Percentiles rank a stretch among this genome's conserved stretches.
phyloP scores from a whole-genome alignment of 2,113 vertebrate genomes.

The Gymnobelideus leadbeateri region DNA sequence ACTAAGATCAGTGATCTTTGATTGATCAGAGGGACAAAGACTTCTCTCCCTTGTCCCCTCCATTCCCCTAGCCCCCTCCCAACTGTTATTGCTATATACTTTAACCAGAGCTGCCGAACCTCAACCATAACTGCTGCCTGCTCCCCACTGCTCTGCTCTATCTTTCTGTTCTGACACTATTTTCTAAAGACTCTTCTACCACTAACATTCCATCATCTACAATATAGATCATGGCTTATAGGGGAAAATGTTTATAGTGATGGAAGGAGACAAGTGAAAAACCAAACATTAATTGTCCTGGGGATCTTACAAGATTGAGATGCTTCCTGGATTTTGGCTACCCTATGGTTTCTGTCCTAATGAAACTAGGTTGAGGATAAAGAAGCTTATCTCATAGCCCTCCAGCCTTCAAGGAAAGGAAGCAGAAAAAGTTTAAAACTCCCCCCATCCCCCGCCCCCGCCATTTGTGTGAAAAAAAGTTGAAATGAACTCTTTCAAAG shows the following conservation, averaged over 20 bases:
- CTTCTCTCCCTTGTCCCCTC: background rate
- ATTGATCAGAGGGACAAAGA: background rate
- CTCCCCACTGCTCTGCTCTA: background rate
- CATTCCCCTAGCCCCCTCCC: background rate
- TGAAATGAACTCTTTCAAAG: constrained; percentile 35
- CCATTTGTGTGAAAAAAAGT: constrained; percentile 55
- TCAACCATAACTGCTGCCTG: background rate
- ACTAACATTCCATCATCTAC: background rate
- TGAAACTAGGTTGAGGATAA: constrained; percentile 29
- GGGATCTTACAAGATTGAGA: background rate
- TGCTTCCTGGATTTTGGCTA: background rate
- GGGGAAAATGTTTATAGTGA: background rate
- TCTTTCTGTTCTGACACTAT: background rate
- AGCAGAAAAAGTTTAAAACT: constrained; percentile 30
- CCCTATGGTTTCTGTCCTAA: constrained; percentile 18
- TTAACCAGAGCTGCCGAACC: background rate
- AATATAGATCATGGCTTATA: background rate
- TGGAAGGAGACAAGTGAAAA: constrained; percentile 16
- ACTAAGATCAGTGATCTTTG: background rate
- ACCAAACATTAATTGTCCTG: background rate
- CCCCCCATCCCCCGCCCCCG: constrained; percentile 50
- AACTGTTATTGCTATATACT: background rate
- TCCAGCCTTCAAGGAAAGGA: constrained; percentile 30
- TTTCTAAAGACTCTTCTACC: background rate
- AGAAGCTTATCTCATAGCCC: constrained; percentile 46